Evolutionary conservation across 2,113 vertebrate genomes (phyloP).

Genomic region (Clupea harengus): DNA sequence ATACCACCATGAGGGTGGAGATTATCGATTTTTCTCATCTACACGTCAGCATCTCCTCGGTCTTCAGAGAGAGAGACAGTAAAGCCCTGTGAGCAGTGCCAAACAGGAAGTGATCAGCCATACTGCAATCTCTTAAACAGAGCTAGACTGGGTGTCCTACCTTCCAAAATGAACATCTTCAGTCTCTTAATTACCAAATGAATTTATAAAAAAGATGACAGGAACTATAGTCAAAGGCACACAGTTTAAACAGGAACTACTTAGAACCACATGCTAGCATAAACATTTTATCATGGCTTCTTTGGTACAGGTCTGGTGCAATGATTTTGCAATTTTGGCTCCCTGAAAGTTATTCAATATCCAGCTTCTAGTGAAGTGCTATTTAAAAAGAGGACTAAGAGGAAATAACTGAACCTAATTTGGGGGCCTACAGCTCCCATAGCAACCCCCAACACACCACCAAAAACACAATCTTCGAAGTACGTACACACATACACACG

Average conservation of each 20-base stretch:
- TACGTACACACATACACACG: neutral
- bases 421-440: neutral
- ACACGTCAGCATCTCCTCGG: neutral
- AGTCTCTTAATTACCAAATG: no score
- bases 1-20: constrained; percentile 35
- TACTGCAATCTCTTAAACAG: neutral
- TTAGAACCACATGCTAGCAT: neutral
- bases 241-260: neutral
- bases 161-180: neutral
- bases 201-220: neutral
- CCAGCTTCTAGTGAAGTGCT: neutral
- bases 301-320: neutral
- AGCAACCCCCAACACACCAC: neutral
- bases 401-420: neutral
- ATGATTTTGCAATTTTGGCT: neutral
- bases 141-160: neutral
- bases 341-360: neutral
- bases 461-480: neutral
- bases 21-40: constrained; percentile 20
- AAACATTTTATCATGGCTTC: neutral
- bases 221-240: neutral
- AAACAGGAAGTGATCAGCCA: neutral
- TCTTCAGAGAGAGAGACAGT: neutral
- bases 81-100: neutral
- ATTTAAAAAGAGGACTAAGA: neutral